Conservation (phyloP, 2,888 invertebrate genomes). For the Hyles lineata region DNA sequence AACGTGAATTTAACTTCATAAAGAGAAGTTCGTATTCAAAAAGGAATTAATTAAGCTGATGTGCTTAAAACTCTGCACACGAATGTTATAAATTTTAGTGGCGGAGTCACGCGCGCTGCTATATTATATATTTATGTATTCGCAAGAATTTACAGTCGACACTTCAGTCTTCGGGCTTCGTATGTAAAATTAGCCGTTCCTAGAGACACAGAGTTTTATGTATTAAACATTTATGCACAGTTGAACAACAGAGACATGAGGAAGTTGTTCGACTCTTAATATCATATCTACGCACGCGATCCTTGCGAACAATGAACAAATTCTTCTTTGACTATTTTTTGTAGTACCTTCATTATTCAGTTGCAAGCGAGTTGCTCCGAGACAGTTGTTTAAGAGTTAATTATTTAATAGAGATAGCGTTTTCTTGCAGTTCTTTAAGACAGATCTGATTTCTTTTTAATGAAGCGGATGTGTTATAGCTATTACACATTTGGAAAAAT, state of each 20-base stretch:
- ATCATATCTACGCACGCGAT: background rate
- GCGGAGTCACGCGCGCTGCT: slow-evolving; percentile 56
- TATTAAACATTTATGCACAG: slow-evolving; percentile 40
- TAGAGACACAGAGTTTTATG: slow-evolving; percentile 38
- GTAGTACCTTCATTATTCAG: background rate
- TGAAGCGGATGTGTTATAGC: background rate
- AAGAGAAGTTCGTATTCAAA: slow-evolving; percentile 60
- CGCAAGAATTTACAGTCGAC: slow-evolving; percentile 55
- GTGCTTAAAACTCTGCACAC: slow-evolving; percentile 67
- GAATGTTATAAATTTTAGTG: slow-evolving; percentile 64
- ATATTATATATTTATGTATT: slow-evolving; percentile 55
- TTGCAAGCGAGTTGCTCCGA: background rate
- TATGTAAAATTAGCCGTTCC: slow-evolving; percentile 48
- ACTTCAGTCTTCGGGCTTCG: slow-evolving; percentile 46
- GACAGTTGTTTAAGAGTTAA: background rate
- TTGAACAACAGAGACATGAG: background rate
- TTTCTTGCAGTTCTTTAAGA: background rate
- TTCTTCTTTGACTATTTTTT: background rate
- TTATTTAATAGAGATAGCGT: background rate
- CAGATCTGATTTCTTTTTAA: background rate
- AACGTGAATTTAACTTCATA: slow-evolving; percentile 44
- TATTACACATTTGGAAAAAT: background rate
- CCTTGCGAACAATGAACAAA: background rate
- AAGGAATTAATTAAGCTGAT: slow-evolving; percentile 69
- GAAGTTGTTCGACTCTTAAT: background rate